phyloP scores from a whole-genome alignment of 2,888 invertebrate genomes.

The Rhodophaea formosa region DNA sequence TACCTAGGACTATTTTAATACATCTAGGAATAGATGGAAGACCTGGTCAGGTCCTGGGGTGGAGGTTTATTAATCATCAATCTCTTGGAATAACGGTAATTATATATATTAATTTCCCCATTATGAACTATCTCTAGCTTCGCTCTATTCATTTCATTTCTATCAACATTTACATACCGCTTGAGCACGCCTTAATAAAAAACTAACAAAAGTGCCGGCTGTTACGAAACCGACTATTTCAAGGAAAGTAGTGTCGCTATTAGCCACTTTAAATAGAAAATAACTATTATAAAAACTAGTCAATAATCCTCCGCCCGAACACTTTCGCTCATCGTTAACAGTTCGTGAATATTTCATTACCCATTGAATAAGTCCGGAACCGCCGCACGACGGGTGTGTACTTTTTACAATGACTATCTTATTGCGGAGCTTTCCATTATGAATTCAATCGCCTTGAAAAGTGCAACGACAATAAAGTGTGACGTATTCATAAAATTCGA shows the following conservation, averaged over 20 bases:
- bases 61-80: too few relatives aligned
- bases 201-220: too few relatives aligned
- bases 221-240: neutral
- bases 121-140: too few relatives aligned
- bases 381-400: neutral
- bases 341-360: constrained; percentile 11
- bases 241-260: neutral
- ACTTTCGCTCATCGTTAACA: constrained; percentile 15
- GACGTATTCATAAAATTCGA: constrained; percentile 31
- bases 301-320: constrained; percentile 6
- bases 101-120: too few relatives aligned
- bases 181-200: too few relatives aligned
- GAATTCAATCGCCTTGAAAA: neutral
- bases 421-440: constrained; percentile 11
- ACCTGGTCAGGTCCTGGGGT: too few relatives aligned
- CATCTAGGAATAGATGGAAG: too few relatives aligned
- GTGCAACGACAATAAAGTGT: constrained; percentile 23
- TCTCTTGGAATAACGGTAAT: too few relatives aligned
- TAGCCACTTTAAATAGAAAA: neutral
- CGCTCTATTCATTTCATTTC: too few relatives aligned
- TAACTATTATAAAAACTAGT: constrained; percentile 4
- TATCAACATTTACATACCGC: too few relatives aligned
- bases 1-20: too few relatives aligned
- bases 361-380: neutral
- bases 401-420: constrained; percentile 7